Conservation (phyloP, 1,140 invertebrate species). For the Amphibalanus amphitrite region DNA sequence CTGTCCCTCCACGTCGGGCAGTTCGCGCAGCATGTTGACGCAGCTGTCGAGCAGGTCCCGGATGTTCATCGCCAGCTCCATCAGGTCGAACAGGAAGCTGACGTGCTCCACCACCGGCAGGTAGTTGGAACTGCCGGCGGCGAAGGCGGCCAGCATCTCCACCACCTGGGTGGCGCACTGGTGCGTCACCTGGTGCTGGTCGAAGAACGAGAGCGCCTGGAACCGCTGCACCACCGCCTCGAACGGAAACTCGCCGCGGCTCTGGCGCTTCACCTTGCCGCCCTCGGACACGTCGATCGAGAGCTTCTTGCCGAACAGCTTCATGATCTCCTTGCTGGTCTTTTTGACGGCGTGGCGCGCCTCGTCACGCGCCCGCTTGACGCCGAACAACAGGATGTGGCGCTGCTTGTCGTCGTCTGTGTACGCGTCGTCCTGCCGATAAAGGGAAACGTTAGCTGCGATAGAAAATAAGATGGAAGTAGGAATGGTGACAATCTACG, state of each 20-base stretch:
- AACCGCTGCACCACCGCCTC: slow-evolving; percentile 69
- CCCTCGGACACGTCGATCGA: slow-evolving; percentile 84
- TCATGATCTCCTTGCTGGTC: slow-evolving; percentile 86
- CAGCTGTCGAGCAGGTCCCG: slow-evolving; percentile 82
- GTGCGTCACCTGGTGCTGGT: slow-evolving; percentile 79
- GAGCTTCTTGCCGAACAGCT: slow-evolving; percentile 89
- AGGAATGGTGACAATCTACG: too few relatives aligned
- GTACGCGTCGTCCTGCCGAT: slow-evolving; percentile 25
- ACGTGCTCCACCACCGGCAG: slow-evolving; percentile 87
- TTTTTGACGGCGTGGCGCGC: slow-evolving; percentile 82
- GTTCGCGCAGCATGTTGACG: slow-evolving; percentile 79
- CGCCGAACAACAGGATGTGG: slow-evolving; percentile 85
- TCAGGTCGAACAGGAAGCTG: slow-evolving; percentile 86
- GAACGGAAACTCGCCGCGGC: slow-evolving; percentile 77
- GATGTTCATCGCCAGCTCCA: slow-evolving; percentile 88
- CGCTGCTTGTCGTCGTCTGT: slow-evolving; percentile 40
- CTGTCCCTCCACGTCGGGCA: slow-evolving; percentile 79
- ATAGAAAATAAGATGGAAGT: too few relatives aligned
- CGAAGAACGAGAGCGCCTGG: slow-evolving; percentile 76
- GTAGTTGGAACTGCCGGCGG: slow-evolving; percentile 61
- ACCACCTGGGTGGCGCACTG: slow-evolving; percentile 69
- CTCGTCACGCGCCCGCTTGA: slow-evolving; percentile 80
- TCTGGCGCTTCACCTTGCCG: slow-evolving; percentile 81
- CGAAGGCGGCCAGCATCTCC: slow-evolving; percentile 77
- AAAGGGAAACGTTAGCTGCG: too few relatives aligned